Percentiles rank a stretch among this genome's conserved stretches.
Conservation (phyloP, 2,888 invertebrate species). For the Idaea biselata region DNA sequence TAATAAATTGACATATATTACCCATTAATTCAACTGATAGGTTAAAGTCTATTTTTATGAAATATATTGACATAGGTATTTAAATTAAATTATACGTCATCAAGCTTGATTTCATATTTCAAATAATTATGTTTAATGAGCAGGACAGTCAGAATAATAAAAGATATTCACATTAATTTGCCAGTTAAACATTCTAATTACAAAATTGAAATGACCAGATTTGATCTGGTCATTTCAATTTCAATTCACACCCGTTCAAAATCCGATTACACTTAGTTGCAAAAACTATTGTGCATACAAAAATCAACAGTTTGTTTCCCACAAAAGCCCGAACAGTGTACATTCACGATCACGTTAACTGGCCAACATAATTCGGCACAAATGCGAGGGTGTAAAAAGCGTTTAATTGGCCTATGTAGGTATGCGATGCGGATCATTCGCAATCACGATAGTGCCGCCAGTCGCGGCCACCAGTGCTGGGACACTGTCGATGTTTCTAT, state of each 20-base stretch:
- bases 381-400: conserved; percentile 74
- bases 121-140: too few species aligned
- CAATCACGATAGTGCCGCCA: conserved; percentile 58
- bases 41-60: too few species aligned
- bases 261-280: conserved; percentile 29
- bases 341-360: conserved; percentile 39
- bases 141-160: too few species aligned
- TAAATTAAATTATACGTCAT: too few species aligned
- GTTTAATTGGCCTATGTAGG: conserved; percentile 65
- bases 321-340: conserved; percentile 23
- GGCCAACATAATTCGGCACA: conserved; percentile 57
- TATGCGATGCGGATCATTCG: conserved; percentile 63
- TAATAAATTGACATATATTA: too few species aligned
- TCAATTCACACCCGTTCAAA: neutral
- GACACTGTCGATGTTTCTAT: conserved; percentile 22
- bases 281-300: conserved; percentile 34
- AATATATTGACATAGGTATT: too few species aligned
- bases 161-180: too few species aligned
- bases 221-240: too few species aligned
- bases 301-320: conserved; percentile 32
- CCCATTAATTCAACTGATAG: too few species aligned
- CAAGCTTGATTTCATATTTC: too few species aligned
- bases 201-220: neutral
- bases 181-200: too few species aligned
- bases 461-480: conserved; percentile 48